These are phyloP conservation scores for Alfaro cultratus DNA, from an alignment of 2,797 vertebrate species.

Conservation along the genomic window DNA sequence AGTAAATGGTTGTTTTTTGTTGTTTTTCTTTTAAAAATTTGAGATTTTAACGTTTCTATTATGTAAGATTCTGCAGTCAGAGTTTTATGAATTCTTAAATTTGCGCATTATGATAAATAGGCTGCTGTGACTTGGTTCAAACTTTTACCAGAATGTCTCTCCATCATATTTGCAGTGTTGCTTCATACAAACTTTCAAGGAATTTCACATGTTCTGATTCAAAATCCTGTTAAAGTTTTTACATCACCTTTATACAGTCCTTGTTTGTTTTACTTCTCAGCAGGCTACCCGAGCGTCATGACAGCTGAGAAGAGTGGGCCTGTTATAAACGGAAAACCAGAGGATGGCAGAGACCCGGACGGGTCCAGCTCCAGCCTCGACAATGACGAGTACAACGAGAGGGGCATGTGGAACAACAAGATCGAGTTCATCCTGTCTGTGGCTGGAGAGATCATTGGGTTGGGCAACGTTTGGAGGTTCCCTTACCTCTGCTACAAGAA, in stretches of 20 bases:
- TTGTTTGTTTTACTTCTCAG: constrained; percentile 41
- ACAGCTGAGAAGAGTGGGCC: constrained; percentile 96
- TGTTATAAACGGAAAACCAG: constrained; percentile 94
- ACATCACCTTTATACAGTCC: constrained; percentile 22
- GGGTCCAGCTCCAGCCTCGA: constrained; percentile 86
- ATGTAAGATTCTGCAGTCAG: background rate
- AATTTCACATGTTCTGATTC: constrained; percentile 16
- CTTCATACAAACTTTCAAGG: constrained; percentile 14
- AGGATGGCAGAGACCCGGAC: constrained; percentile 89
- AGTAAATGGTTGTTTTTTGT: background rate
- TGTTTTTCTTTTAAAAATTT: background rate
- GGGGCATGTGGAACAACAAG: constrained; percentile 99
- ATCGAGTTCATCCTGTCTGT: constrained; percentile 97
- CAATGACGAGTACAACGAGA: constrained; percentile 89
- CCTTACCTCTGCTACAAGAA: constrained; percentile 99
- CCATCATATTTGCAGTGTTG: constrained; percentile 42
- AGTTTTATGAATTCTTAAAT: too few species aligned
- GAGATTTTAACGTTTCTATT: background rate
- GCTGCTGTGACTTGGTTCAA: background rate
- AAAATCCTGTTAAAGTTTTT: constrained; percentile 27
- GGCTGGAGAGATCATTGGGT: constrained; percentile 97
- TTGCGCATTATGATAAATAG: background rate
- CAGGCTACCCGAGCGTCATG: constrained; percentile 89
- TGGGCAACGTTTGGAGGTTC: constrained; percentile 98
- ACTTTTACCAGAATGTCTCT: background rate